phyloP scores from a whole-genome alignment of 2,888 invertebrate genomes.

The Lampropteryx suffumata region DNA sequence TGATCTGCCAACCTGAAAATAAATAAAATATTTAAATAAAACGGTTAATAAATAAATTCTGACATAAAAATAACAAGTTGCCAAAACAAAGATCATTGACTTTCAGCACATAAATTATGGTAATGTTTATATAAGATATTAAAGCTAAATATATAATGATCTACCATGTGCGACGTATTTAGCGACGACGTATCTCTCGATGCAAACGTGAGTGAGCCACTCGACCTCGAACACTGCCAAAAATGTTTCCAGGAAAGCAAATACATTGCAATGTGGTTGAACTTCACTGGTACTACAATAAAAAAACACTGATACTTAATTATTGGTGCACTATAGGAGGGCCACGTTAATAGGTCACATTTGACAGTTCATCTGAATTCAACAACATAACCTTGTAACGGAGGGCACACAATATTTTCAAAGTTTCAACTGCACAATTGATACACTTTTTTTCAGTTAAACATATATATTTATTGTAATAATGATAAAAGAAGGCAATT shows the following conservation, averaged over 20 bases:
- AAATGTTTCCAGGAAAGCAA: slow-evolving; percentile 69
- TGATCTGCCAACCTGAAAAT: slow-evolving; percentile 63
- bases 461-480: no score
- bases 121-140: background rate
- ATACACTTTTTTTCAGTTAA: no score
- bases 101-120: background rate
- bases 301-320: background rate
- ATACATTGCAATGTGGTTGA: slow-evolving; percentile 50
- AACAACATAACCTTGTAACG: no score
- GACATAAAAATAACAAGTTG: background rate
- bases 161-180: slow-evolving; percentile 66
- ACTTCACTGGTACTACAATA: slow-evolving; percentile 9
- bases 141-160: slow-evolving; percentile 15
- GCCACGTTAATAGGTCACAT: no score
- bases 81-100: slow-evolving; percentile 8
- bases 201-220: slow-evolving; percentile 69
- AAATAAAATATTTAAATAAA: slow-evolving; percentile 3
- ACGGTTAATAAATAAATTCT: background rate
- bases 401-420: no score
- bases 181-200: slow-evolving; percentile 73
- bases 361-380: no score
- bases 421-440: no score
- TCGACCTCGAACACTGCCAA: slow-evolving; percentile 73
- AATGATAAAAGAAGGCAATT: no score
- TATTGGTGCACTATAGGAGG: no score